Evolutionary conservation across 2,797 vertebrate genomes (phyloP).

Genomic region (Anomalospiza imberbis): DNA sequence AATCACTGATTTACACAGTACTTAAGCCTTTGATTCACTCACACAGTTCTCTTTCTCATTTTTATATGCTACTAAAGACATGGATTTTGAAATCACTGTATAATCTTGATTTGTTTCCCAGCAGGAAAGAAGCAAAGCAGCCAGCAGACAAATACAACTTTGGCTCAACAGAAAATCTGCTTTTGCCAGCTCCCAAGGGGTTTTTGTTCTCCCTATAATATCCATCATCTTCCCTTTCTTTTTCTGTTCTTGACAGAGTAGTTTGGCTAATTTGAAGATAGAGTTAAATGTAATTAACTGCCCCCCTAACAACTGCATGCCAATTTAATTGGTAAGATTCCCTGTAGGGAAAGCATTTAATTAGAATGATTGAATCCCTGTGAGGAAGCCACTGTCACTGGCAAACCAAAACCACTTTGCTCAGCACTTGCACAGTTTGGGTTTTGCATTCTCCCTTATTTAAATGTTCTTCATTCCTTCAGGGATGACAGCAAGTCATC

Average conservation of each 20-base stretch:
- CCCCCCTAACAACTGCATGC: conserved; percentile 40
- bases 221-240: conserved; percentile 18
- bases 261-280: conserved; percentile 58
- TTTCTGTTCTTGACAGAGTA: conserved; percentile 35
- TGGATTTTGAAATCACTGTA: neutral
- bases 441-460: neutral
- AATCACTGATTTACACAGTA: neutral
- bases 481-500: neutral
- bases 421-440: neutral
- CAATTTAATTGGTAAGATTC: conserved; percentile 60
- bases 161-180: neutral
- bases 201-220: conserved; percentile 14
- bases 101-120: conserved; percentile 35
- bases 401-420: neutral
- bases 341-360: conserved; percentile 62
- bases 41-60: neutral
- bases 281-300: conserved; percentile 70
- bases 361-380: conserved; percentile 55
- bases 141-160: conserved; percentile 31
- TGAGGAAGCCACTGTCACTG: conserved; percentile 6
- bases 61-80: neutral
- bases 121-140: conserved; percentile 33
- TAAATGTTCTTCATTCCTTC: neutral
- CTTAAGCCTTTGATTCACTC: conserved; percentile 1
- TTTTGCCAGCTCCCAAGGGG: neutral